phyloP scores from a whole-genome alignment of 64 coral and sea anemone genomes.

The Cladopsammia gracilis region DNA sequence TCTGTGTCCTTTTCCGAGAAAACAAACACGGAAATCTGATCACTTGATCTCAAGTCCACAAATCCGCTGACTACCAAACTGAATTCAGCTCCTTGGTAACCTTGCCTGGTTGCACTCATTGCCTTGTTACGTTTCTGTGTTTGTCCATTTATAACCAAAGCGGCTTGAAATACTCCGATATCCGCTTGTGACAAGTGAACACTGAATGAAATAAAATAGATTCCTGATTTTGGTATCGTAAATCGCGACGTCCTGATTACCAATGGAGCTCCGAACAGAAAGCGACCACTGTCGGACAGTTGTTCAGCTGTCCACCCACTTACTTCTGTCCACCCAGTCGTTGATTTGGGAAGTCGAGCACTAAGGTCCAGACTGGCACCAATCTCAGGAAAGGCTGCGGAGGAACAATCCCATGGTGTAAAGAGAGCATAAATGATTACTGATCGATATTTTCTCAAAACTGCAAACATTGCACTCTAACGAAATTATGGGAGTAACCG shows the following conservation, averaged over 20 bases:
- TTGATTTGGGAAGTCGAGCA: conserved; percentile 40
- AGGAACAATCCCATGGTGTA: not conserved
- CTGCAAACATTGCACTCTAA: too few species aligned
- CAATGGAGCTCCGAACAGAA: conserved; percentile 68
- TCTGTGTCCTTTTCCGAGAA: conserved; percentile 66
- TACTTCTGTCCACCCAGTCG: conserved; percentile 71
- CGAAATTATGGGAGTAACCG: too few species aligned
- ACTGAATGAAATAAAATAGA: conserved; percentile 65
- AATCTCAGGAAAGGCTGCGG: conserved; percentile 71
- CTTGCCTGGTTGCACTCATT: not conserved
- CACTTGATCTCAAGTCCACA: conserved; percentile 52
- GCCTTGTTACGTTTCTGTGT: not conserved
- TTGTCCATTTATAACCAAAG: conserved; percentile 28
- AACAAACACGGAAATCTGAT: conserved; percentile 62
- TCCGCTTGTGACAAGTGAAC: conserved; percentile 42
- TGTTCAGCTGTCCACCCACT: conserved; percentile 53
- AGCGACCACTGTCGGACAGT: conserved; percentile 53
- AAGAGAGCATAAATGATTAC: not conserved
- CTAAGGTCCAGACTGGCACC: conserved; percentile 57
- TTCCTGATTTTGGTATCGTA: conserved; percentile 68
- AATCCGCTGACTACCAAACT: conserved; percentile 64
- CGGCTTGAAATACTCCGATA: conserved; percentile 37
- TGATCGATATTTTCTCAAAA: too few species aligned
- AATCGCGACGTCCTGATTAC: conserved; percentile 32
- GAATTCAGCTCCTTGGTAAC: conserved; percentile 3